phyloP scores from a whole-genome alignment of 2,888 invertebrate species.

The Endomychus coccineus region DNA sequence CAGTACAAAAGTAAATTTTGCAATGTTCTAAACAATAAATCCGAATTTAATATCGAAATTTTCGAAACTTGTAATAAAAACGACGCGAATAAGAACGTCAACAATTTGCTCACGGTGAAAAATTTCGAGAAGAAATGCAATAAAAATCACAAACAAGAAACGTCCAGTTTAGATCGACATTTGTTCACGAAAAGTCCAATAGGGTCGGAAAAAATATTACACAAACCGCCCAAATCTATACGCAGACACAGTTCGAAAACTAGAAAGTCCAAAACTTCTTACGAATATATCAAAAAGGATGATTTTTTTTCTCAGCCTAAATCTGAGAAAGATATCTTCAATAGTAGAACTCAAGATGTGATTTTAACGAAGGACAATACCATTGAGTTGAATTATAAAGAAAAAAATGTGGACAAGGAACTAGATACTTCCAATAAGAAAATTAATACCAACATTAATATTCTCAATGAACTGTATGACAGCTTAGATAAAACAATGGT shows the following conservation, averaged over 20 bases:
- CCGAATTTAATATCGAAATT: conserved; percentile 19
- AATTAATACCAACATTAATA: conserved; percentile 17
- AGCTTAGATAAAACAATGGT: conserved; percentile 37
- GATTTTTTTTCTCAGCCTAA: conserved; percentile 34
- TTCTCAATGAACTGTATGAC: conserved; percentile 37
- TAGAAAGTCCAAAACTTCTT: conserved; percentile 36
- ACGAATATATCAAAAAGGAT: conserved; percentile 42
- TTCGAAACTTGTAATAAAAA: conserved; percentile 9
- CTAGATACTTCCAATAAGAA: conserved; percentile 30
- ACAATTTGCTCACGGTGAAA: conserved; percentile 25
- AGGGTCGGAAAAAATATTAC: conserved; percentile 49
- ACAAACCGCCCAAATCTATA: conserved; percentile 67
- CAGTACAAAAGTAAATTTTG: conserved; percentile 48
- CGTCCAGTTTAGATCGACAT: conserved; percentile 43
- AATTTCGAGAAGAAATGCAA: conserved; percentile 30
- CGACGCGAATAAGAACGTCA: conserved; percentile 16
- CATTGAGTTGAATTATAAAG: conserved; percentile 40
- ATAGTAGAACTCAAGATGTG: conserved; percentile 21
- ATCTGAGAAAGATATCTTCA: conserved; percentile 25
- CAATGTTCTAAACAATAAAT: conserved; percentile 43
- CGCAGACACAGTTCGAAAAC: conserved; percentile 56
- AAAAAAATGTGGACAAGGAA: conserved; percentile 39
- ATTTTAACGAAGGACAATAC: conserved; percentile 33
- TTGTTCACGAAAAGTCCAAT: conserved; percentile 42
- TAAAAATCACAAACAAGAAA: conserved; percentile 36